A percentile compares a stretch with the other conserved stretches of the same genome.
These are phyloP conservation scores for Pachymerium ferrugineum DNA, from an alignment of 2,888 invertebrate species.

Conservation along the genomic window DNA sequence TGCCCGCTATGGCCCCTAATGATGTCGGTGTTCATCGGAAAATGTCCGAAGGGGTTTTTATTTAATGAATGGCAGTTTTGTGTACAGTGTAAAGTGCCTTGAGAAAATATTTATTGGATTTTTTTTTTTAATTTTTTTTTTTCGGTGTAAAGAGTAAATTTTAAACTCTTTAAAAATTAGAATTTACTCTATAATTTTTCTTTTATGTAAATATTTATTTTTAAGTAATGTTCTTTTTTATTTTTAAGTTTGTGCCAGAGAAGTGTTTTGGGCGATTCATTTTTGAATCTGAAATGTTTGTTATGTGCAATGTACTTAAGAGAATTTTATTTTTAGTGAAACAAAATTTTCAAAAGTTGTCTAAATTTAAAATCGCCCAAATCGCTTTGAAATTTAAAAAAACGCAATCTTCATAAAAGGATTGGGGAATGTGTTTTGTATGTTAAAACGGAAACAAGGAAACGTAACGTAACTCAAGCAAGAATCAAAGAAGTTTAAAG, in stretches of 20 bases:
- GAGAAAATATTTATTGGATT: slow-evolving; percentile 23
- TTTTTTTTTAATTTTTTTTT: neutral
- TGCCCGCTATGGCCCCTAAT: slow-evolving; percentile 23
- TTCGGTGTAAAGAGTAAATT: neutral
- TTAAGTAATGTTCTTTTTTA: neutral
- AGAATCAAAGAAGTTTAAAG: slow-evolving; percentile 22
- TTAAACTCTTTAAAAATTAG: neutral
- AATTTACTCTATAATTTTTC: slow-evolving; percentile 20
- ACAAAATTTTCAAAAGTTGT: slow-evolving; percentile 6
- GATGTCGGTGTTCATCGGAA: slow-evolving; percentile 7
- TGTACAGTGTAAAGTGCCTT: slow-evolving; percentile 1
- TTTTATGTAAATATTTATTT: slow-evolving; percentile 6
- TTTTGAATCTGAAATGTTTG: neutral
- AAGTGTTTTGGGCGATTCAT: slow-evolving; percentile 2
- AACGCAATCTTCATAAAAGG: neutral
- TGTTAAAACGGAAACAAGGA: neutral
- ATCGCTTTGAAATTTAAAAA: neutral
- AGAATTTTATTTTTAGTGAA: neutral
- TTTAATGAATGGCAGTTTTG: slow-evolving; percentile 8
- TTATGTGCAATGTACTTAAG: slow-evolving; percentile 32
- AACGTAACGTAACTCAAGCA: slow-evolving; percentile 17
- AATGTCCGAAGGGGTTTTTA: slow-evolving; percentile 23
- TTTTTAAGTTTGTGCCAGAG: slow-evolving; percentile 6
- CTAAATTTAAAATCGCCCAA: neutral
- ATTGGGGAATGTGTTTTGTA: neutral